Base-by-base conservation (phyloP, 2,888 invertebrate genomes). In the Horisme vitalbata region DNA sequence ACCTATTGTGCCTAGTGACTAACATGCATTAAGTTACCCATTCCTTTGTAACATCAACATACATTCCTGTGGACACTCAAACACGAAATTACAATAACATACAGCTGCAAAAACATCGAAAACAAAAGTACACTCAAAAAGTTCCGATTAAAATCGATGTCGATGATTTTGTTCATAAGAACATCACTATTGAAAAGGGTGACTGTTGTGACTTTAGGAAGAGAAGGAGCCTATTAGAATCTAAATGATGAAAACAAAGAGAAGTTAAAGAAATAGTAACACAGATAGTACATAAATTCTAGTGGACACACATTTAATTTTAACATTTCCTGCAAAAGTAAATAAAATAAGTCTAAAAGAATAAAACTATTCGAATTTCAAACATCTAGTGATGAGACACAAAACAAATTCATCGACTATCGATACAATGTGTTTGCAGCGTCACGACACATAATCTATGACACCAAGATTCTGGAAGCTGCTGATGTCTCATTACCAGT, bases 11-110 rank as follows among this genome's bases (percentile, higher is more conserved):
- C 54, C 56, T 55, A 57, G 45, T 55, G 43, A 48, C 45, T 57
- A 67, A 68, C 85, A 86, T 75, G 75, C 79, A 81, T 47, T 41
- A 57, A 55, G 45, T 71, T 71, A 71, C 73, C 76, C 85, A 86
- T 83, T 82, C 82, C 79, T 72, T 39, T 69, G 71, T 65, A 76
- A 83, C 75, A 81, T 78, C 69, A 83, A 85, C 83, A 87, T 74
- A 79, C 86, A 88, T 85, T 85, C 83, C 83, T 79, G 86, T 81
- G 81, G 75, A 82, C 84, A 86, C 80, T 76, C 77, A 79, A 81
- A 83, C 79, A 83, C 75, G 71, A 68, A 72, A 72, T 77, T 75
- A 59, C 65, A 73, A 68, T 59, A 65, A 59, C 59, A 59, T 45
- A 48, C 38, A 46, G 64, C 65, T 73, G 66, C 68, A 65, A 71